phyloP scores from a whole-genome alignment of 1,140 invertebrate species.

The Formica selysi region DNA sequence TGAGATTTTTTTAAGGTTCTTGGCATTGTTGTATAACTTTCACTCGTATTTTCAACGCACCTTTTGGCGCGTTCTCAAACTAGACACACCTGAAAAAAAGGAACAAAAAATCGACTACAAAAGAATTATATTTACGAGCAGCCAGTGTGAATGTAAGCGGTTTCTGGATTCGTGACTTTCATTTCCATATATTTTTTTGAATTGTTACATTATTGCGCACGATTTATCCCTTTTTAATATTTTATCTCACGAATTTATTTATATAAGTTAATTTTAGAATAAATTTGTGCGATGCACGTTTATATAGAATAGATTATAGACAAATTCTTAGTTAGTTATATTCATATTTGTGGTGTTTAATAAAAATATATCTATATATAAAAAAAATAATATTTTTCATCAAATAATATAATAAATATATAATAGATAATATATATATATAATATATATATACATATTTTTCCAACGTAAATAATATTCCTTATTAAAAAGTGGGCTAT shows the following conservation, averaged over 20 bases:
- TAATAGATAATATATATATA: not conserved
- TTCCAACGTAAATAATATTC: not conserved
- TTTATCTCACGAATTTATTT: slow-evolving; percentile 21
- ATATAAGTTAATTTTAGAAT: not conserved
- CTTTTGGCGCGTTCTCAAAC: slow-evolving; percentile 56
- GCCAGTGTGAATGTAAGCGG: slow-evolving; percentile 49
- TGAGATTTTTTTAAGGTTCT: slow-evolving; percentile 54
- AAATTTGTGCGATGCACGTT: not conserved
- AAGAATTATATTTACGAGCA: slow-evolving; percentile 79
- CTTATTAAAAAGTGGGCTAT: not conserved
- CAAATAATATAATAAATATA: not conserved
- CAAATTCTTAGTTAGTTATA: not conserved
- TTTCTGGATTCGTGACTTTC: slow-evolving; percentile 24
- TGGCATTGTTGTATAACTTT: slow-evolving; percentile 83
- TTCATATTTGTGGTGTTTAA: not conserved
- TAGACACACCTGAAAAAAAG: slow-evolving; percentile 74
- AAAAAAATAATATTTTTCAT: not conserved
- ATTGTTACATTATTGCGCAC: slow-evolving; percentile 1
- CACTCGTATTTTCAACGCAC: slow-evolving; percentile 71
- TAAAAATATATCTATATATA: not conserved
- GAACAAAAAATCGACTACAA: slow-evolving; percentile 74
- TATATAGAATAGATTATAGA: not conserved
- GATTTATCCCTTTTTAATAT: not conserved
- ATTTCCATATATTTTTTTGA: slow-evolving; percentile 3
- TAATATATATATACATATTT: not conserved